Base-by-base conservation (phyloP, 2,888 invertebrate species). In the Mylabris sibirica region DNA sequence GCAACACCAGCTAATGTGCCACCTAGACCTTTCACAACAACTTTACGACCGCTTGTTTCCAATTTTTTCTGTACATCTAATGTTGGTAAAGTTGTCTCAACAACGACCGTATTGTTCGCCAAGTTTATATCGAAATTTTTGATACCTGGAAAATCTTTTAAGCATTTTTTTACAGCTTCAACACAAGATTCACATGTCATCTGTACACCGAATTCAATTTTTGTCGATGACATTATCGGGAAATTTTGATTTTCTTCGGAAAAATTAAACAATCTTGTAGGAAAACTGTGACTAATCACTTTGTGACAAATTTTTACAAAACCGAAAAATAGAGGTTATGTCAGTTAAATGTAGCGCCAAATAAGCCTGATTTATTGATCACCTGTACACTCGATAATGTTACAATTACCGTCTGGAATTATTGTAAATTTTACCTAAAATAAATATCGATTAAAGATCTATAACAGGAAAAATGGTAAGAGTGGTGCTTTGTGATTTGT, bases 11-110 rank as follows among this genome's bases (percentile, higher is more conserved):
- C 87, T 76, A 86, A 83, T 67, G 77, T 83, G 85, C 93, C 92
- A 71, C 94, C 95, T 83, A 91, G 91, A 5, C 96, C 97, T 78
- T 92, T 92, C 0, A 96, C 83, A 0, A 95, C 92, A 1, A 93
- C 93, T 74, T 90, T 87, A 68, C 87, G 89, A 0, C 96, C 96
- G 0, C 93, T 91, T 11, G 75, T 71, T 76, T 84, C 81, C 0
- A 86, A 79, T 75, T 86, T 83, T 1, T 87, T 77, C 5, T 90
- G 88, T 38, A 91, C 79, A 44, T 88, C 85, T 2, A 87, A 80
- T 3, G 90, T 90, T 0, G 92, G 89, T 35, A 93, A 81, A 0
- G 84, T 87, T 0, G 92, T 91, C 70, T 92, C 90, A 0, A 94
- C 88, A 67, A 93, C 81, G 3, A 94, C 90, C 0, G 90, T 89